phyloP scores from a whole-genome alignment of 1,140 invertebrate genomes.

The Spodoptera litura region DNA sequence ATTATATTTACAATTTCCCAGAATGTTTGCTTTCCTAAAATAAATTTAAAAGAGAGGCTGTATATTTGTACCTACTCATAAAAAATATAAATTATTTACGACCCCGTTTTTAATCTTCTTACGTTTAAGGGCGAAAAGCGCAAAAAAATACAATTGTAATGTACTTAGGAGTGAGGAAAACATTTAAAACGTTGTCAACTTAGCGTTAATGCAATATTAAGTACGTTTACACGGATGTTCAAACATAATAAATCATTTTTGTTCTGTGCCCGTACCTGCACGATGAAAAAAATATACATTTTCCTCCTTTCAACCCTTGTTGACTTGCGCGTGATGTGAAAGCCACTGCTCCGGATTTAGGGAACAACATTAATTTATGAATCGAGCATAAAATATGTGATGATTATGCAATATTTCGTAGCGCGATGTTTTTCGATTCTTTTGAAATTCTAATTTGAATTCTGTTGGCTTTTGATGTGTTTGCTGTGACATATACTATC shows the following conservation, averaged over 20 bases:
- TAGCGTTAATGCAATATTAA: constrained; percentile 47
- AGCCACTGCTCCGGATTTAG: constrained; percentile 31
- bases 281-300: constrained; percentile 36
- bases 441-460: constrained; percentile 2
- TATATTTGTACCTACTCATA: background rate
- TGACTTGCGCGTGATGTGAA: constrained; percentile 46
- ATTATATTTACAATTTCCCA: background rate
- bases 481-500: background rate
- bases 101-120: constrained; percentile 7
- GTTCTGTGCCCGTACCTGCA: constrained; percentile 33
- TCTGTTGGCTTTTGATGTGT: constrained; percentile 1
- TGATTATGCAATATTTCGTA: constrained; percentile 32
- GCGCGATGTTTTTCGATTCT: constrained; percentile 7
- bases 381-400: constrained; percentile 37
- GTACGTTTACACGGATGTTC: constrained; percentile 44
- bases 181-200: constrained; percentile 42
- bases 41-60: background rate
- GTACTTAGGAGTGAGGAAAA: constrained; percentile 30
- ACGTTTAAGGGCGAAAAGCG: constrained; percentile 6
- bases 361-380: constrained; percentile 41
- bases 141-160: constrained; percentile 33
- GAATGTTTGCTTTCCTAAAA: too few species aligned
- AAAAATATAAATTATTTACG: constrained; percentile 3
- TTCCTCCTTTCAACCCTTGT: constrained; percentile 39
- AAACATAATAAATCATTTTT: constrained; percentile 49